These are phyloP conservation scores for Electrona antarctica DNA, from an alignment of 2,113 vertebrate species.

Conservation along the genomic window DNA sequence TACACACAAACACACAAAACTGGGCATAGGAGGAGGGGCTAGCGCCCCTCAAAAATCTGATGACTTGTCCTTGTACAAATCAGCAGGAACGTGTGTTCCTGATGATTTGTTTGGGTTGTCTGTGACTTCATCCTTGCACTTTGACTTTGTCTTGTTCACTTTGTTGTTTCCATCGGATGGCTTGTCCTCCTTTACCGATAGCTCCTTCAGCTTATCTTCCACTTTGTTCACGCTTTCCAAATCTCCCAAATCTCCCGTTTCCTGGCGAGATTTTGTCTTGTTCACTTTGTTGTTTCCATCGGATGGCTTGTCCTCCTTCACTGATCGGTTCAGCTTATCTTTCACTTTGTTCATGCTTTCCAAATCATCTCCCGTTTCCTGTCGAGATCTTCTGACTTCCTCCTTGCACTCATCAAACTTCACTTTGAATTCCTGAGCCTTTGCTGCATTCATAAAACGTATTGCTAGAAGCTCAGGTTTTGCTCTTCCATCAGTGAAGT, in stretches of 20 bases:
- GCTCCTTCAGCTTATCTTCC: conserved; percentile 92
- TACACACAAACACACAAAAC: too few species aligned
- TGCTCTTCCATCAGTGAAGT: conserved; percentile 94
- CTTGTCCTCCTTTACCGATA: conserved; percentile 89
- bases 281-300: conserved; percentile 1
- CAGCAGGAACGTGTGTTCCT: too few species aligned
- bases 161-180: too few species aligned
- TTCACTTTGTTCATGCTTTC: conserved; percentile 52
- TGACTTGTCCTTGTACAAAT: too few species aligned
- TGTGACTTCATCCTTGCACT: too few species aligned
- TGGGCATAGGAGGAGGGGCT: too few species aligned
- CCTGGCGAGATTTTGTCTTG: conserved; percentile 55
- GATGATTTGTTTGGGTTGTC: too few species aligned
- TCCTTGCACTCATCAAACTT: conserved; percentile 99
- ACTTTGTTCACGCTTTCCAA: too few species aligned
- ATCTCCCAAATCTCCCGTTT: conserved; percentile 85
- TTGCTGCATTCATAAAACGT: conserved; percentile 97
- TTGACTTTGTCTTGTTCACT: too few species aligned
- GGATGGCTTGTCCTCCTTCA: too few species aligned
- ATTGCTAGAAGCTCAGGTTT: conserved; percentile 96
- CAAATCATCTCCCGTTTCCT: conserved; percentile 82
- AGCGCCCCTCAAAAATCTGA: too few species aligned
- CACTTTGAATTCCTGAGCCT: conserved; percentile 97
- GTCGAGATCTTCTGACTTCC: conserved; percentile 81
- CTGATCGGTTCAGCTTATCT: too few species aligned